phyloP scores from a whole-genome alignment of 53 echinoderm and acorn worm genomes.

The Glandiceps talaboti region DNA sequence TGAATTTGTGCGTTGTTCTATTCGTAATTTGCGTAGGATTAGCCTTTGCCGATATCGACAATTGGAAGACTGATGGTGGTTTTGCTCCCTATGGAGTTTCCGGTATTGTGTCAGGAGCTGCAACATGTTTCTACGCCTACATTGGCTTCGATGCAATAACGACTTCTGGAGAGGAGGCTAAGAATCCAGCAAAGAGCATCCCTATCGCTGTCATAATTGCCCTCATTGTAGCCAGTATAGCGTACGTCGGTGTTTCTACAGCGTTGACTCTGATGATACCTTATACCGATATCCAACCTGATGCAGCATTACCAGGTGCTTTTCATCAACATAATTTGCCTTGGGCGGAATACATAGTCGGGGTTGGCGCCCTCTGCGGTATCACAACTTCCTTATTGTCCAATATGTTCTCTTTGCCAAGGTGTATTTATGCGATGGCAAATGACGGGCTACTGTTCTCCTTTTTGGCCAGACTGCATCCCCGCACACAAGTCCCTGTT shows the following conservation, averaged over 20 bases:
- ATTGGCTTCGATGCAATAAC: slow-evolving; percentile 6
- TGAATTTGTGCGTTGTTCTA: slow-evolving; percentile 24
- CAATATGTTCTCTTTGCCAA: slow-evolving; percentile 5
- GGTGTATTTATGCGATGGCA: slow-evolving; percentile 3
- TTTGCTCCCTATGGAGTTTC: background rate
- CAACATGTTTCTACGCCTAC: slow-evolving; percentile 9
- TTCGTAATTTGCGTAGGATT: slow-evolving; percentile 30
- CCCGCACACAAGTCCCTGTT: slow-evolving; percentile 5
- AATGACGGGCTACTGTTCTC: slow-evolving; percentile 2
- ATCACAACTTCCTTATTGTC: background rate
- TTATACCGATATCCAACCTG: background rate
- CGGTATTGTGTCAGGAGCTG: slow-evolving; percentile 6
- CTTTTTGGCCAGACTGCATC: slow-evolving; percentile 1
- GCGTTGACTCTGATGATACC: slow-evolving; percentile 8
- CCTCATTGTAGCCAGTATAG: background rate
- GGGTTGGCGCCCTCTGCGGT: slow-evolving; percentile 1
- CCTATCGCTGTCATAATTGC: slow-evolving; percentile 6
- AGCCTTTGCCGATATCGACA: slow-evolving; percentile 21
- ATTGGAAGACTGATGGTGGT: slow-evolving; percentile 8
- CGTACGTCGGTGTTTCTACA: slow-evolving; percentile 3
- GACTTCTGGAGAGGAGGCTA: slow-evolving; percentile 2
- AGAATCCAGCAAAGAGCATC: slow-evolving; percentile 6
- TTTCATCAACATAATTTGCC: background rate
- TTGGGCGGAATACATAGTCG: slow-evolving; percentile 8
- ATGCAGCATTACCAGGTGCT: background rate